Evolutionary conservation across 2,113 vertebrate genomes (phyloP).

Genomic region (Eudorcas thomsonii): DNA sequence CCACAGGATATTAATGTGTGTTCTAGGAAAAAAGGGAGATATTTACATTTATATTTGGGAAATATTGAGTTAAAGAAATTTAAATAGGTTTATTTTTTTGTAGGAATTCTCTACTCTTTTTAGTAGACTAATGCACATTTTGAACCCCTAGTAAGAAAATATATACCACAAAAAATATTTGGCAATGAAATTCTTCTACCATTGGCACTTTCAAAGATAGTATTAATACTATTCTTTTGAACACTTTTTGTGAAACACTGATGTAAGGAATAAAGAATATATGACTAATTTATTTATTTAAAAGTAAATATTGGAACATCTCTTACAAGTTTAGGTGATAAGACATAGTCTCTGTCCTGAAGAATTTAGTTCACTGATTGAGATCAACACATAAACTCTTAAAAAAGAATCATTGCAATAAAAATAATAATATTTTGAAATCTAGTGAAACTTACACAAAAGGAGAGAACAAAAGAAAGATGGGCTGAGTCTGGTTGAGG

Average conservation of each 20-base stretch:
- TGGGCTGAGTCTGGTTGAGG: neutral
- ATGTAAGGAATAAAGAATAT: neutral
- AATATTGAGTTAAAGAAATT: constrained; percentile 10
- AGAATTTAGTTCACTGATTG: neutral
- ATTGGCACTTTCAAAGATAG: neutral
- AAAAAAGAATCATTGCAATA: neutral
- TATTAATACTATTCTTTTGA: neutral
- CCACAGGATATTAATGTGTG: neutral
- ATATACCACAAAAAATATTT: neutral
- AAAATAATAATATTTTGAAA: neutral
- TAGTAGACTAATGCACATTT: neutral
- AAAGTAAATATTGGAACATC: neutral
- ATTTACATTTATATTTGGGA: neutral
- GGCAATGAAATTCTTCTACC: neutral
- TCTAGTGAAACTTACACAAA: neutral
- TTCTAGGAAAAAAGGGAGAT: neutral
- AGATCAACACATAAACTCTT: neutral
- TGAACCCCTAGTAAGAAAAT: neutral
- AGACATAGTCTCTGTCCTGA: neutral
- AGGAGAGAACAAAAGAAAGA: neutral
- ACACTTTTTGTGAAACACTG: neutral
- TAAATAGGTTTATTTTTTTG: neutral
- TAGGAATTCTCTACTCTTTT: neutral
- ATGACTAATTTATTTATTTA: neutral
- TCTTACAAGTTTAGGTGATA: neutral